Conservation (phyloP, 2,797 vertebrate species). For the Thamnophis elegans region DNA sequence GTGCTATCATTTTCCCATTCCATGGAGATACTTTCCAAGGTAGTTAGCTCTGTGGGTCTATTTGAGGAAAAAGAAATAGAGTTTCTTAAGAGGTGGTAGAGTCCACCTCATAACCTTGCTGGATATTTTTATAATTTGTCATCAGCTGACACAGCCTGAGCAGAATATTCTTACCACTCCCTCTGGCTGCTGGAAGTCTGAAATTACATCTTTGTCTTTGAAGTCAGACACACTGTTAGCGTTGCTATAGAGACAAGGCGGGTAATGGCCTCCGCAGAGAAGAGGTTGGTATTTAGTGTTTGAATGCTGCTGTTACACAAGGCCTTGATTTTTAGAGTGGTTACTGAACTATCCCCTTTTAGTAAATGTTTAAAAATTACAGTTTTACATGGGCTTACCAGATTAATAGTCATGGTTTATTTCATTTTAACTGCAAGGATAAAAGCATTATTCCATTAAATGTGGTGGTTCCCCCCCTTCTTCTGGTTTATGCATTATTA, state of each 20-base stretch:
- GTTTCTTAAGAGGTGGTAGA: slow-evolving; percentile 49
- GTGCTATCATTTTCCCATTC: slow-evolving; percentile 32
- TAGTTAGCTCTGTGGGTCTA: slow-evolving; percentile 21
- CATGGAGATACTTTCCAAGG: slow-evolving; percentile 38
- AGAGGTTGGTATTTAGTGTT: slow-evolving; percentile 72
- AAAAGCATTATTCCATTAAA: slow-evolving; percentile 78
- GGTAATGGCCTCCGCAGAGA: slow-evolving; percentile 77
- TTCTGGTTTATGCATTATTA: slow-evolving; percentile 79
- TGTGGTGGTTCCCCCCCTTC: slow-evolving; percentile 45
- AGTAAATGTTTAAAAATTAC: slow-evolving; percentile 73
- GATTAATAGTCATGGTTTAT: slow-evolving; percentile 77
- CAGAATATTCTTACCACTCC: slow-evolving; percentile 82
- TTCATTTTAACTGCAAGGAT: slow-evolving; percentile 72
- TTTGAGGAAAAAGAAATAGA: slow-evolving; percentile 23
- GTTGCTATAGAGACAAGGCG: slow-evolving; percentile 87
- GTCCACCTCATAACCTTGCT: slow-evolving; percentile 73
- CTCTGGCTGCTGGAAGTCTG: slow-evolving; percentile 94
- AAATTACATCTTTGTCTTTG: slow-evolving; percentile 96
- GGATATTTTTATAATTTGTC: slow-evolving; percentile 85
- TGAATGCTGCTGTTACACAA: slow-evolving; percentile 64
- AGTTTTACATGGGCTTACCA: slow-evolving; percentile 69
- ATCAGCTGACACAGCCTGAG: slow-evolving; percentile 72
- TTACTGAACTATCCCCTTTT: slow-evolving; percentile 66
- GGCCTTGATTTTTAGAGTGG: slow-evolving; percentile 72
- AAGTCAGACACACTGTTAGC: slow-evolving; percentile 84